Conservation (phyloP, 2,888 invertebrate genomes). For the Hemithea aestivaria region DNA sequence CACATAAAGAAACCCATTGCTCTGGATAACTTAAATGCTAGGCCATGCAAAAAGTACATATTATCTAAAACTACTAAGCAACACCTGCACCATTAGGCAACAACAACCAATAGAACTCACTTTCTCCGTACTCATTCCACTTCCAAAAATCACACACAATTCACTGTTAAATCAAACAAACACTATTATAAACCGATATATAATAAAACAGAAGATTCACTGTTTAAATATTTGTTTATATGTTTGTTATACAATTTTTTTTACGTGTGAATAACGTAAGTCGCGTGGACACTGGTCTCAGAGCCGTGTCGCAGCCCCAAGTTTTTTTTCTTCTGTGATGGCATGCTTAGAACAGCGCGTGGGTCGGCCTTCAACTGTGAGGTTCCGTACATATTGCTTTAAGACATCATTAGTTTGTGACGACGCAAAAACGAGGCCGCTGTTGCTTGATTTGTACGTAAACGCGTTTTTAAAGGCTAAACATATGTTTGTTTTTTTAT, state of each 20-base stretch:
- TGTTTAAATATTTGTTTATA: constrained; percentile 1
- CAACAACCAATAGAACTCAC: constrained; percentile 7
- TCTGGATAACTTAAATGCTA: no score
- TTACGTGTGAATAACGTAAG: neutral
- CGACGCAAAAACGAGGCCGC: no score
- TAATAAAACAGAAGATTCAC: no score
- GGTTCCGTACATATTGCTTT: constrained; percentile 13
- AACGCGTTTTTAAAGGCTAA: no score
- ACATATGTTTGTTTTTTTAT: no score
- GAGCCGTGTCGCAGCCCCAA: constrained; percentile 1
- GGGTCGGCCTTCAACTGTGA: neutral
- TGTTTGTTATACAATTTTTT: neutral
- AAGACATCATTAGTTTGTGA: no score
- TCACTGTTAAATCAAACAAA: neutral
- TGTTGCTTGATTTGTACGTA: no score
- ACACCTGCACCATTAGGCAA: neutral
- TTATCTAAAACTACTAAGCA: no score
- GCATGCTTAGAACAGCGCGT: constrained; percentile 9
- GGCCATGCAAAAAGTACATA: no score
- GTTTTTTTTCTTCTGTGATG: constrained; percentile 18
- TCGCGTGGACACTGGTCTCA: constrained; percentile 15
- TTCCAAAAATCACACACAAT: constrained; percentile 2
- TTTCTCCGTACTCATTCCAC: constrained; percentile 15
- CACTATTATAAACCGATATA: neutral
- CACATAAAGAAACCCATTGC: no score